These are phyloP conservation scores for Rhinolophus ferrumequinum DNA, from an alignment of 2,113 vertebrate genomes.

Conservation along the genomic window DNA sequence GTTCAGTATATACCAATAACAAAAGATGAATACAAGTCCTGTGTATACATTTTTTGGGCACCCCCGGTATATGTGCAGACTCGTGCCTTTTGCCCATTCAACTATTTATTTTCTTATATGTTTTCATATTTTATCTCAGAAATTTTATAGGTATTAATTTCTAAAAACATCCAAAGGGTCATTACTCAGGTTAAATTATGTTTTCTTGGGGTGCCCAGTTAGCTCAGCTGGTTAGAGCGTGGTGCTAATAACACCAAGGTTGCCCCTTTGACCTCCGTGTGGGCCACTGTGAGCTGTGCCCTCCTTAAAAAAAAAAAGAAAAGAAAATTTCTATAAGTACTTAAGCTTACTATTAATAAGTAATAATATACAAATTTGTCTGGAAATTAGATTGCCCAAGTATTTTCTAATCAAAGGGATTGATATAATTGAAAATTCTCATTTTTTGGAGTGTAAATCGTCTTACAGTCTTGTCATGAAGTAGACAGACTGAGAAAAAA, in stretches of 20 bases:
- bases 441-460: not conserved
- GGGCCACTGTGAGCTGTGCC: too few species aligned
- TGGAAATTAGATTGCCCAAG: not conserved
- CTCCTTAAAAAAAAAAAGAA: too few species aligned
- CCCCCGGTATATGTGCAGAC: not conserved
- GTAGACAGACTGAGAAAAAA: not conserved
- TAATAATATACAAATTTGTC: not conserved
- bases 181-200: not conserved
- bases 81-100: not conserved
- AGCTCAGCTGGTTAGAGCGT: too few species aligned
- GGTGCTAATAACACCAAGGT: too few species aligned
- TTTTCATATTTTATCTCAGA: not conserved
- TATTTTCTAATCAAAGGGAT: not conserved
- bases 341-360: not conserved
- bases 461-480: not conserved
- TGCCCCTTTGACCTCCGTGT: too few species aligned
- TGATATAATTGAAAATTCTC: not conserved
- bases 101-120: not conserved
- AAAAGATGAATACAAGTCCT: too few species aligned
- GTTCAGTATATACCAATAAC: too few species aligned
- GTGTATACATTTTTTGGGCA: too few species aligned
- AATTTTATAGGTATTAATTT: not conserved
- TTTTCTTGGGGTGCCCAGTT: not conserved
- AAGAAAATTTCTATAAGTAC: not conserved
- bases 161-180: conserved; percentile 1